Evolutionary conservation across 1,140 invertebrate genomes (phyloP).

Genomic region (Rhagoletis zephyria): DNA sequence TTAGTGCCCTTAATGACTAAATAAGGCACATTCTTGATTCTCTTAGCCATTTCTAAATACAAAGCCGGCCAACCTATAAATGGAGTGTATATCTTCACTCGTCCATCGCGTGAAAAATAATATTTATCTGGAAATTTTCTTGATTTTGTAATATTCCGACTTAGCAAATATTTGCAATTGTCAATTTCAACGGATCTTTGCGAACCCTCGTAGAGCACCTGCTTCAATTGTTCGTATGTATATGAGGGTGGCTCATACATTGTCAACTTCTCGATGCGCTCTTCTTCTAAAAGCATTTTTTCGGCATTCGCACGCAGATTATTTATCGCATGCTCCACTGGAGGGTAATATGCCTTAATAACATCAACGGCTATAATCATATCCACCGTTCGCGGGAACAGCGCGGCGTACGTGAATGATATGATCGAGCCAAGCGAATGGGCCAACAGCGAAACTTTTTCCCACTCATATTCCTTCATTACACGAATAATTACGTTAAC

Average conservation of each 20-base stretch:
- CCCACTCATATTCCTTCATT: constrained; percentile 80
- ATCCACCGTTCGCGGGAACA: constrained; percentile 77
- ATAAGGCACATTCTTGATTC: constrained; percentile 67
- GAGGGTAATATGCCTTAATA: constrained; percentile 74
- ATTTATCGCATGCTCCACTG: constrained; percentile 61
- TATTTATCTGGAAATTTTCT: constrained; percentile 76
- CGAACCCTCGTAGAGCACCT: constrained; percentile 75
- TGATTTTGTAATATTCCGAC: constrained; percentile 76
- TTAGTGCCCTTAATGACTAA: constrained; percentile 69
- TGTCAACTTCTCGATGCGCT: constrained; percentile 64
- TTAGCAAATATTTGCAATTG: constrained; percentile 76
- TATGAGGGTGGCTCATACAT: constrained; percentile 77
- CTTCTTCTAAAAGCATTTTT: constrained; percentile 68
- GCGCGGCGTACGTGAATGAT: constrained; percentile 76
- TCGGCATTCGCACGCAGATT: constrained; percentile 68
- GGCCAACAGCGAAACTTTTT: constrained; percentile 79
- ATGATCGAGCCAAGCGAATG: constrained; percentile 81
- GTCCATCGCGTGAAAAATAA: constrained; percentile 77
- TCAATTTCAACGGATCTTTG: constrained; percentile 75
- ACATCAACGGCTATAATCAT: constrained; percentile 79
- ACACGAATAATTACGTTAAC: constrained; percentile 77
- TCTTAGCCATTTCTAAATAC: constrained; percentile 64
- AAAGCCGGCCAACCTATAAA: constrained; percentile 65
- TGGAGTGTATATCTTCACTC: constrained; percentile 74
- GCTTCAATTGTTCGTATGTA: constrained; percentile 76